These are phyloP conservation scores for Thymelicus lineola DNA, from an alignment of 2,888 invertebrate species.

Conservation along the genomic window DNA sequence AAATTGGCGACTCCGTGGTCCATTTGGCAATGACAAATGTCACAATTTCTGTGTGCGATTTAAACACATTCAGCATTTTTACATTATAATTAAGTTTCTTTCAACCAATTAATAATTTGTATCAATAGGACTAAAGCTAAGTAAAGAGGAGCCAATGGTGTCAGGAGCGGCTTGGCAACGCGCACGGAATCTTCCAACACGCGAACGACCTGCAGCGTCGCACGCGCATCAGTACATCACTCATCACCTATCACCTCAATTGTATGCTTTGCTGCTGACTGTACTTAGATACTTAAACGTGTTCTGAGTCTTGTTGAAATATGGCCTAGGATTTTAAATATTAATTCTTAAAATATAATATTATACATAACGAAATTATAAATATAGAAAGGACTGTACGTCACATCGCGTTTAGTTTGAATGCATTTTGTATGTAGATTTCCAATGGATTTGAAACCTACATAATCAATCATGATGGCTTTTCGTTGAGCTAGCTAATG, in stretches of 20 bases:
- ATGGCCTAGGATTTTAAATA: neutral
- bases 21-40: no score
- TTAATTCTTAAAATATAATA: neutral
- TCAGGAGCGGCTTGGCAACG: constrained; percentile 80
- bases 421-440: no score
- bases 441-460: no score
- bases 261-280: constrained; percentile 67
- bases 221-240: constrained; percentile 72
- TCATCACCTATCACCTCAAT: constrained; percentile 67
- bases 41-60: no score
- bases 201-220: constrained; percentile 65
- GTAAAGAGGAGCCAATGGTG: constrained; percentile 77
- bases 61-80: no score
- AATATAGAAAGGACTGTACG: constrained; percentile 4
- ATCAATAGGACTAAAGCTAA: constrained; percentile 68
- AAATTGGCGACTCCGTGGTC: no score
- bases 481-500: no score
- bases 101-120: neutral
- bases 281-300: constrained; percentile 66
- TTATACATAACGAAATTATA: neutral
- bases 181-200: constrained; percentile 60
- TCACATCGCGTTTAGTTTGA: constrained; percentile 1
- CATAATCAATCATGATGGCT: no score
- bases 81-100: no score
- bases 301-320: constrained; percentile 49